Evolutionary conservation across 2,797 vertebrate genomes (phyloP), one percentile per base, ranked within the genome.

Genomic region (Gallirallus australis): DNA sequence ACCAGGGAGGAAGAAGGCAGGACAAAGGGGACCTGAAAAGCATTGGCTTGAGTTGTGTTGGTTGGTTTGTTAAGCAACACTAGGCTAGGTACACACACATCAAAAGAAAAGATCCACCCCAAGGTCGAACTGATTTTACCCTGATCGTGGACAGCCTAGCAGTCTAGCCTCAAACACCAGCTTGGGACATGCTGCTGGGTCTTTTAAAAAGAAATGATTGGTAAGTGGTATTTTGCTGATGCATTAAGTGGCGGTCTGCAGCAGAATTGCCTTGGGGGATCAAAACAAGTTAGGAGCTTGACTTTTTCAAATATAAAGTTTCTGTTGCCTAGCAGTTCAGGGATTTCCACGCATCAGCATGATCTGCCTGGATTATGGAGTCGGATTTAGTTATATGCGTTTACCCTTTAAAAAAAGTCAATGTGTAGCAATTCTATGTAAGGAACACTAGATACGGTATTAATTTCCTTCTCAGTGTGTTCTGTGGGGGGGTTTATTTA

Each of bases 81-180:
- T 2, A 28, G 39, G 24, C 14, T 19, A n/a, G n/a, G 30, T 86
- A 39, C 19, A 72, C 70, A 64, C 27, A 11, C n/a, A n/a, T 18
- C 10, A 17, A 37, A 83, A 64, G 18, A 76, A 68, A 86, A 84
- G 18, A 65, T 71, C 47, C 12, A 15, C 12, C 17, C 48, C 63
- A 45, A 80, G 80, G 45, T 42, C 25, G 14, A 54, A 30, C 15
- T 65, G 57, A 40, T 89, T 86, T 79, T 80, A 30, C 53, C 4
- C 1, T 18, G 18, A 39, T 83, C 81, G 48, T 30, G 0, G 1
- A 52, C 1, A 12, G 27, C 1, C 0, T 27, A 45, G 31, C 45
- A 78, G 35, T 39, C 14, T 20, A 40, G 40, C 42, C 16, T 91
- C 52, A n/a, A 75, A 70, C 63, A 84, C 12, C 60, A 73, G 56